Percentiles rank a stretch among this genome's conserved stretches.
Conservation (phyloP, 2,113 vertebrate species). For the Bubo bubo region DNA sequence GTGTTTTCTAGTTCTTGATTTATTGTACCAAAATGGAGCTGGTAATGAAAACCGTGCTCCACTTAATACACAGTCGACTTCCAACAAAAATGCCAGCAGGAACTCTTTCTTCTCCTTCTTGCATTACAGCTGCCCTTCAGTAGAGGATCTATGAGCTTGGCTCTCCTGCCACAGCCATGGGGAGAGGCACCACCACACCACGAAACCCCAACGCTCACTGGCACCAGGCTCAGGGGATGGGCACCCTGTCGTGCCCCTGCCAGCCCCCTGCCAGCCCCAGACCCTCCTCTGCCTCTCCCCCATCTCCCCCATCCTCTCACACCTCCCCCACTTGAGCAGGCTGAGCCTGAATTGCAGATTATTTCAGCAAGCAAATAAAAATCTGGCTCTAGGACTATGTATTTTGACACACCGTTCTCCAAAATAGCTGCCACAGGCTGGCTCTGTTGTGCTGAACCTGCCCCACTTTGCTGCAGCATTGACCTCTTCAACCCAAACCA, state of each 20-base stretch:
- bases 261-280: fast-evolving
- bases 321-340: background rate
- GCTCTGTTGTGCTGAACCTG: fast-evolving
- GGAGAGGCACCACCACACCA: background rate
- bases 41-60: slow-evolving; percentile 48
- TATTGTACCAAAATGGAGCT: slow-evolving; percentile 29
- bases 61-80: slow-evolving; percentile 1
- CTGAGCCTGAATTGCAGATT: background rate
- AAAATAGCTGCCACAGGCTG: fast-evolving
- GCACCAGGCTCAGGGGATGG: background rate
- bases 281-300: background rate
- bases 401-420: fast-evolving
- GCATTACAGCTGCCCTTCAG: background rate
- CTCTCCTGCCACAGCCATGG: background rate
- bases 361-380: background rate
- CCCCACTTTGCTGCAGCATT: background rate
- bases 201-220: background rate
- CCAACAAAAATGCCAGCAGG: slow-evolving; percentile 47
- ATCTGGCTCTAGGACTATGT: fast-evolving
- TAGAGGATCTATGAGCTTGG: background rate
- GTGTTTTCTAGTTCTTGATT: slow-evolving; percentile 15
- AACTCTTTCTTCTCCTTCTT: slow-evolving; percentile 1
- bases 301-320: background rate
- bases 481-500: background rate
- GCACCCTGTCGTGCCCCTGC: fast-evolving